phyloP scores from a whole-genome alignment of 1,140 invertebrate genomes.

The Meloidogyne hapla region DNA sequence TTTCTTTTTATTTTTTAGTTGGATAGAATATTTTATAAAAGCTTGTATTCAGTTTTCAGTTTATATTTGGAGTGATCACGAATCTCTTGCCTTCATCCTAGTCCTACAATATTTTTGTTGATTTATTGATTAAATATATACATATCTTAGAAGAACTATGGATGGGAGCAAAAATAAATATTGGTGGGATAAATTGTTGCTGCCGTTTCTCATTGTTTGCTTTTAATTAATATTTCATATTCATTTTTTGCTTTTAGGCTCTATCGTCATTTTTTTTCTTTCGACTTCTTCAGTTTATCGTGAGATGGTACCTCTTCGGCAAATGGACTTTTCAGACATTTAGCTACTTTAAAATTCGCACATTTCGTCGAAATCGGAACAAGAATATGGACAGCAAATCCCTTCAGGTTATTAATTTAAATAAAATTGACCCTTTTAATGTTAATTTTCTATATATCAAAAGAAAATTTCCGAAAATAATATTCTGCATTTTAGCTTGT shows the following conservation, averaged over 20 bases:
- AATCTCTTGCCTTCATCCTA: background rate
- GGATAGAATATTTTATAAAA: no score
- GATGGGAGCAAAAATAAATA: background rate
- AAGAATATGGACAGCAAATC: conserved; percentile 25
- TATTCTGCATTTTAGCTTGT: conserved; percentile 45
- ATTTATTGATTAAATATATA: background rate
- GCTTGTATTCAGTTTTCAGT: no score
- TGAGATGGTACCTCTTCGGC: conserved; percentile 51
- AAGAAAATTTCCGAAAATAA: background rate
- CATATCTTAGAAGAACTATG: background rate
- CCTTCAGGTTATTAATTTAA: background rate
- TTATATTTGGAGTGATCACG: no score
- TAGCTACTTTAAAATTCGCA: conserved; percentile 44
- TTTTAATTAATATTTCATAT: conserved; percentile 5
- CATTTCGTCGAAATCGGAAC: conserved; percentile 3
- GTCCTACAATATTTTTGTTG: no score
- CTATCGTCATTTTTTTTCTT: conserved; percentile 45
- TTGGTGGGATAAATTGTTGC: background rate
- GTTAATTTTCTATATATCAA: no score
- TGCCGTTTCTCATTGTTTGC: background rate
- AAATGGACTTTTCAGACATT: conserved; percentile 50
- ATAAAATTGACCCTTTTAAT: no score
- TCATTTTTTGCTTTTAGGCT: conserved; percentile 8
- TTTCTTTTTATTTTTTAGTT: no score
- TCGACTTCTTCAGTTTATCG: conserved; percentile 37